These are phyloP conservation scores for Geococcyx californianus DNA, from an alignment of 2,113 vertebrate species.

Conservation along the genomic window DNA sequence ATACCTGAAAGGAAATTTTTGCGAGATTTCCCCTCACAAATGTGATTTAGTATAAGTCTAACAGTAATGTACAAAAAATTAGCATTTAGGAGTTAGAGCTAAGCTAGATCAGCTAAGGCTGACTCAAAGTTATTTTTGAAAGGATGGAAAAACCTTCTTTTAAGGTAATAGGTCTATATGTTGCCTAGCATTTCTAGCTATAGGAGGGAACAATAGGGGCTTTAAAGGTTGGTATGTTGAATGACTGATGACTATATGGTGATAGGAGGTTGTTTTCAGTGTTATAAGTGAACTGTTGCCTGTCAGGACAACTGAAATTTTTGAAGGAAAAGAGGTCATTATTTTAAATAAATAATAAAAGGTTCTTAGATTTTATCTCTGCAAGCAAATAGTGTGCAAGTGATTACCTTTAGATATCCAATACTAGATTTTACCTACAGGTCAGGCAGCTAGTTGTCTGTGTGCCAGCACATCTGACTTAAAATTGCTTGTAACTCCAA, in stretches of 20 bases:
- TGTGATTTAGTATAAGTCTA: not conserved
- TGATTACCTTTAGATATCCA: not conserved
- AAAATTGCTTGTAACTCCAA: not conserved
- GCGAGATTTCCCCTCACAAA: not conserved
- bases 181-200: not conserved
- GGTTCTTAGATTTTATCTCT: not conserved
- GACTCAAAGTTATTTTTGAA: not conserved
- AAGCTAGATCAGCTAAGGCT: not conserved
- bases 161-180: not conserved
- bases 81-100: not conserved
- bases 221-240: not conserved
- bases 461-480: conserved; percentile 35
- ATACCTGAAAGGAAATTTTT: not conserved
- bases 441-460: conserved; percentile 10
- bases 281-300: not conserved
- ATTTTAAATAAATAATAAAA: not conserved
- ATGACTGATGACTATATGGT: not conserved
- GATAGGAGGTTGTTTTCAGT: not conserved
- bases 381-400: not conserved
- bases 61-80: not conserved
- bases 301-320: not conserved
- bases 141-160: not conserved
- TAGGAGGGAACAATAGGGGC: not conserved
- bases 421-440: conserved; percentile 9
- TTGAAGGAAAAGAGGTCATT: not conserved